phyloP scores from a whole-genome alignment of 2,888 invertebrate species.

The Rhamphomyia laevipes region DNA sequence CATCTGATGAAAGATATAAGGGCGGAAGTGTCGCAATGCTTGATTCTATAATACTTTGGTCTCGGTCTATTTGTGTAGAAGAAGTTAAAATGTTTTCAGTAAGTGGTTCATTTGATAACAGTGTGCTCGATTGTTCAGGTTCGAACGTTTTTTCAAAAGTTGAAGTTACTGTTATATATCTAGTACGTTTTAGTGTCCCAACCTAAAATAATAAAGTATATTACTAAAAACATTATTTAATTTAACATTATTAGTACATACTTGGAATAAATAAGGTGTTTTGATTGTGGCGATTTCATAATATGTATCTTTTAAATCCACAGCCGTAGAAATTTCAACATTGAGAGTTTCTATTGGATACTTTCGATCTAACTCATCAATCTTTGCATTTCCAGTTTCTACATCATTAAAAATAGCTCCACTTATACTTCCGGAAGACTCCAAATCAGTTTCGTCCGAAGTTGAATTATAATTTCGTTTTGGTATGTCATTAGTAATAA shows the following conservation, averaged over 20 bases:
- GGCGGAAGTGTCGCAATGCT: constrained; percentile 75
- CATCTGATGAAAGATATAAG: constrained; percentile 60
- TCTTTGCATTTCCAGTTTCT: constrained; percentile 41
- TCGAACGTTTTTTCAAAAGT: constrained; percentile 70
- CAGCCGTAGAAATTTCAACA: constrained; percentile 79
- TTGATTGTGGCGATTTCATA: constrained; percentile 84
- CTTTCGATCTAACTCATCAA: constrained; percentile 47
- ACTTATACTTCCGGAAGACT: constrained; percentile 53
- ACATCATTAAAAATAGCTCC: constrained; percentile 46
- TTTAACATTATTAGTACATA: constrained; percentile 29
- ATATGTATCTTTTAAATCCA: constrained; percentile 73
- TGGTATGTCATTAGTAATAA: constrained; percentile 26
- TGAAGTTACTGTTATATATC: constrained; percentile 78
- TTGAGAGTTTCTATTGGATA: constrained; percentile 68
- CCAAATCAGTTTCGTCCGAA: constrained; percentile 52
- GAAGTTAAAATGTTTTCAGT: constrained; percentile 80
- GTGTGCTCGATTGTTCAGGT: constrained; percentile 43
- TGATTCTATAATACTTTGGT: constrained; percentile 54
- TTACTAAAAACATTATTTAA: neutral
- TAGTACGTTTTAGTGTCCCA: constrained; percentile 74
- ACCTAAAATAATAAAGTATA: constrained; percentile 45
- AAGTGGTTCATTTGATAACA: constrained; percentile 60
- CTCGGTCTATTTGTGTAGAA: constrained; percentile 61
- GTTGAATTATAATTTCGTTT: constrained; percentile 42
- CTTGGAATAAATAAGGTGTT: constrained; percentile 83